A percentile compares a stretch with the other conserved stretches of the same genome.
Evolutionary conservation across 2,797 vertebrate species (phyloP).

Genomic region (Cyclopterus lumpus): DNA sequence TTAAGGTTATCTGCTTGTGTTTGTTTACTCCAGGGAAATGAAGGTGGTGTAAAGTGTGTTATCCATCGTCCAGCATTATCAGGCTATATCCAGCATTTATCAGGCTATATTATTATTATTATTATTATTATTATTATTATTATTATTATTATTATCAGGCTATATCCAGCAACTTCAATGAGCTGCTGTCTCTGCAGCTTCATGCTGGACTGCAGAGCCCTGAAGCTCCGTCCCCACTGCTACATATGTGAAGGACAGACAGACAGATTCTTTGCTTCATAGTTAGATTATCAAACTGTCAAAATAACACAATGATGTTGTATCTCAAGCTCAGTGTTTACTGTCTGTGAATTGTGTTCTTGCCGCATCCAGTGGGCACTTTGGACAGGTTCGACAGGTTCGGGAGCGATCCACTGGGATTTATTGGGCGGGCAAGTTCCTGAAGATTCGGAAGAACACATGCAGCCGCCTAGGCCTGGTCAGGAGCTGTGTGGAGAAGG

Average conservation of each 20-base stretch:
- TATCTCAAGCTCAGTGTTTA: background rate
- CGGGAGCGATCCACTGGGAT: conserved; percentile 69
- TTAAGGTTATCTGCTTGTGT: no score
- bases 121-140: no score
- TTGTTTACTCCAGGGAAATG: no score
- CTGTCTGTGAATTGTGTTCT: background rate
- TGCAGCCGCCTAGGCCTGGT: conserved; percentile 81
- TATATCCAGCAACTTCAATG: background rate
- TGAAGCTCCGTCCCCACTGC: background rate
- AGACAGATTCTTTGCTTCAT: background rate
- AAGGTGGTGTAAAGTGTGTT: no score
- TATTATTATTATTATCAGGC: no score
- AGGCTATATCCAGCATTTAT: no score
- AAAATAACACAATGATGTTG: background rate
- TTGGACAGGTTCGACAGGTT: conserved; percentile 83
- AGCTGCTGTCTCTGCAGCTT: background rate
- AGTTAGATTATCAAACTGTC: background rate
- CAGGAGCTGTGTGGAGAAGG: conserved; percentile 76
- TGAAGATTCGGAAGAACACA: conserved; percentile 73
- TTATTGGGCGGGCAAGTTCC: conserved; percentile 82
- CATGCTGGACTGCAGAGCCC: background rate
- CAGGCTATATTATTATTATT: no score
- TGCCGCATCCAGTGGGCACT: conserved; percentile 80
- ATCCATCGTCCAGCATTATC: no score
- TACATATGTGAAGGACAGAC: background rate